These are phyloP conservation scores for Drosophila mimetica DNA, from an alignment of 2,888 invertebrate genomes.

Conservation along the genomic window DNA sequence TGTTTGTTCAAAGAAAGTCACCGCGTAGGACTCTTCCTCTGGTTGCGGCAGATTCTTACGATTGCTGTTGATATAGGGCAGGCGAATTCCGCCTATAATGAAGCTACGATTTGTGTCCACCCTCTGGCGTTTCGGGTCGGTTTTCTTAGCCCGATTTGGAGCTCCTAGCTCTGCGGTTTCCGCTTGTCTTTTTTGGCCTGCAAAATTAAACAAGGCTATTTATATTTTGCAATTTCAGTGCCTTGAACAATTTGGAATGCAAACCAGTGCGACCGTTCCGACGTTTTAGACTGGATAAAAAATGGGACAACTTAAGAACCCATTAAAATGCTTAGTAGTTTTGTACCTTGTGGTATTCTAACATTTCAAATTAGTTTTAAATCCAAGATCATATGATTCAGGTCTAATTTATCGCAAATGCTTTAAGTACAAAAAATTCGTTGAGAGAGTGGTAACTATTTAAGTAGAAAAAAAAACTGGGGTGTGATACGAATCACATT, in stretches of 20 bases:
- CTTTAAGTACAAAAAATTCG: not conserved
- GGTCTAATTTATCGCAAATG: not conserved
- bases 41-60: constrained; percentile 40
- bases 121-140: constrained; percentile 24
- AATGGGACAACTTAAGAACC: too few relatives aligned
- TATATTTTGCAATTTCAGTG: not conserved
- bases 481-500: not conserved
- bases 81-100: constrained; percentile 44
- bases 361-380: not conserved
- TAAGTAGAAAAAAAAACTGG: too few relatives aligned
- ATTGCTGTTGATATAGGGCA: constrained; percentile 48
- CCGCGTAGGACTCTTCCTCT: constrained; percentile 55
- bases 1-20: constrained; percentile 54
- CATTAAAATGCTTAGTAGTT: not conserved
- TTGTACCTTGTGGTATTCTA: not conserved
- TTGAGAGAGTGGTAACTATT: not conserved
- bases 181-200: constrained; percentile 49
- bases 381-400: not conserved
- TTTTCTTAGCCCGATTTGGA: not conserved
- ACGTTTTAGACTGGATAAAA: too few relatives aligned
- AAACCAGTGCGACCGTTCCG: not conserved
- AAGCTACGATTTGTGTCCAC: constrained; percentile 19
- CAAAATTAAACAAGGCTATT: constrained; percentile 23
- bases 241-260: not conserved
- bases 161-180: not conserved